These are phyloP conservation scores for Tursiops truncatus DNA, from an alignment of 2,113 vertebrate genomes.

Conservation along the genomic window DNA sequence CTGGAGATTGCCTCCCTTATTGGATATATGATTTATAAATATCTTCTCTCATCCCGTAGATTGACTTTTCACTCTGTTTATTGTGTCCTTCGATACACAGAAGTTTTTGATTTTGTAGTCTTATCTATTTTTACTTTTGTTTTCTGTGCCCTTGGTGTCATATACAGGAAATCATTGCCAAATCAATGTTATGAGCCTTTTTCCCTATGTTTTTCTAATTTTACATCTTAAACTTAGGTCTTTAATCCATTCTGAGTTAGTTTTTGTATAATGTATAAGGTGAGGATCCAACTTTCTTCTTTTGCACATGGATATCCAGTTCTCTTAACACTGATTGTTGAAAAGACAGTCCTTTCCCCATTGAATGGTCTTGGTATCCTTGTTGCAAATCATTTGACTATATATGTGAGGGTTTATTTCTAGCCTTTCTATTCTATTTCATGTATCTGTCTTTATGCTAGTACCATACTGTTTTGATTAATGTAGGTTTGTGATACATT, in stretches of 20 bases:
- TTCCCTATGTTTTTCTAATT: not conserved
- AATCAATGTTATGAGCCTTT: not conserved
- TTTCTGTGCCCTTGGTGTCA: not conserved
- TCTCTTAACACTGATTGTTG: not conserved
- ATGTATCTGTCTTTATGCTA: not conserved
- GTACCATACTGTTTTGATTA: not conserved
- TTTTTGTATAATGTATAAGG: not conserved
- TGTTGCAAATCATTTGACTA: not conserved
- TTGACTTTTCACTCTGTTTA: not conserved
- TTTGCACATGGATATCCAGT: not conserved
- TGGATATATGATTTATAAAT: not conserved
- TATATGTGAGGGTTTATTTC: not conserved
- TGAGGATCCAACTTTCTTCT: not conserved
- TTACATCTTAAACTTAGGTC: not conserved
- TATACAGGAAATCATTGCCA: not conserved
- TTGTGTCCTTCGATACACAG: not conserved
- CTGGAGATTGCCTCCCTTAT: not conserved
- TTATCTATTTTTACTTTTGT: not conserved
- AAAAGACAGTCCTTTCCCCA: not conserved
- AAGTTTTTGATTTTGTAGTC: not conserved
- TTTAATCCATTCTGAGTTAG: not conserved
- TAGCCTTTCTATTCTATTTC: not conserved
- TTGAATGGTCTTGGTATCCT: not conserved
- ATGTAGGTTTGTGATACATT: not conserved
- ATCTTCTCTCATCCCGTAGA: not conserved